Base-by-base conservation (phyloP, 2,888 invertebrate species). In the Hirtodrosophila cameraria region DNA sequence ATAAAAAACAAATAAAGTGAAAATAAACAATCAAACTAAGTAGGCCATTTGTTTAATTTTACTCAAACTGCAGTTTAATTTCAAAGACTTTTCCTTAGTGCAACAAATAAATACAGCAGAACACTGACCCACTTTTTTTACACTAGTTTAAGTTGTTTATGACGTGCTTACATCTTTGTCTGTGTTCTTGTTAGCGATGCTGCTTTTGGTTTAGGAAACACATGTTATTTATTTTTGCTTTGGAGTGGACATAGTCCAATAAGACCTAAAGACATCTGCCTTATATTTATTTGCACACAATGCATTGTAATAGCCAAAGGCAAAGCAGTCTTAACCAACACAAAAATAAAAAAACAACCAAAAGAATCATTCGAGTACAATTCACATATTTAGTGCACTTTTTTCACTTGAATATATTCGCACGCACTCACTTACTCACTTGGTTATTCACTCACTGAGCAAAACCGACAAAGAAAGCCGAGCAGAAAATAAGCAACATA, bases 401-500 rank as follows among this genome's bases (percentile, higher is more conserved):
- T 12, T 33, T 36, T 15, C 36, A 38, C 36, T 28, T 48, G n/a
- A 48, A 46, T 46, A 46, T 46, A 42, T 42, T 50, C 35, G 20
- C 27, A 60, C 11, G 42, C 23, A 54, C n/a, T 25, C 35, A 35
- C 20, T 45, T 13, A 42, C 12, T 11, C 35, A 45, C 18, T 23
- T 25, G 12, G 11, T 12, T 6, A 15, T 11, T 25, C 8, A 31
- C 8, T 35, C 42, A 16, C 13, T 11, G 31, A n/a, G 43, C 9
- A 8, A 54, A 28, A 23, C 2, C 9, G 30, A 12, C 33, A n/a
- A 18, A 5, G 48, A 55, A 42, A 41, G 8, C 38, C 48, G 36
- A 43, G 53, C 58, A 48, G 58, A 53, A 72, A 57, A 72, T 65
- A 57, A 65, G 62, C 65, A 62, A 38, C 60, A 60, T 76, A 58